Conservation (phyloP, 2,888 invertebrate species). For the Parnassius mnemosyne region DNA sequence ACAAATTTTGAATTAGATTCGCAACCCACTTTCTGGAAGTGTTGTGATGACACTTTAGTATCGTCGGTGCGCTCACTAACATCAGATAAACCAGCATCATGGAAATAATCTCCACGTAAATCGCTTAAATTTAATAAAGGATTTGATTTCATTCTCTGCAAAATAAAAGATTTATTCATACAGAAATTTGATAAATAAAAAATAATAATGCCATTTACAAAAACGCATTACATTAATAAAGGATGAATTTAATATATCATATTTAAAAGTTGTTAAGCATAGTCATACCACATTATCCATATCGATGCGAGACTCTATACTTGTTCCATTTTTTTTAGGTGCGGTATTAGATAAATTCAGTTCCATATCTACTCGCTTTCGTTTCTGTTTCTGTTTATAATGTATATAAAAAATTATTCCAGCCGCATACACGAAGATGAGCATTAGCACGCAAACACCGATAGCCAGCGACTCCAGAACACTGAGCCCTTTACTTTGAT, state of each 20-base stretch:
- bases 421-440: conserved; percentile 90
- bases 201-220: too few species aligned
- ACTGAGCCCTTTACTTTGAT: conserved; percentile 82
- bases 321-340: conserved; percentile 61
- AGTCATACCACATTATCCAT: conserved; percentile 68
- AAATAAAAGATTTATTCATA: neutral
- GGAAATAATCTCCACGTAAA: conserved; percentile 54
- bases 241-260: too few species aligned
- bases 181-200: too few species aligned
- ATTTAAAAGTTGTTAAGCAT: too few species aligned
- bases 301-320: conserved; percentile 61
- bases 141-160: conserved; percentile 68
- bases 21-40: conserved; percentile 52
- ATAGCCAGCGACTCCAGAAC: conserved; percentile 90
- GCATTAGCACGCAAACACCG: conserved; percentile 87
- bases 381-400: conserved; percentile 84
- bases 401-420: conserved; percentile 91
- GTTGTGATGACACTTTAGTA: conserved; percentile 56
- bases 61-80: conserved; percentile 67
- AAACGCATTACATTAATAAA: neutral
- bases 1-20: neutral
- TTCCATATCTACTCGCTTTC: conserved; percentile 69
- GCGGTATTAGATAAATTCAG: conserved; percentile 55
- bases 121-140: conserved; percentile 62
- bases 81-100: conserved; percentile 66